These are phyloP conservation scores for Rynchops niger DNA, from an alignment of 2,113 vertebrate species.

Conservation along the genomic window DNA sequence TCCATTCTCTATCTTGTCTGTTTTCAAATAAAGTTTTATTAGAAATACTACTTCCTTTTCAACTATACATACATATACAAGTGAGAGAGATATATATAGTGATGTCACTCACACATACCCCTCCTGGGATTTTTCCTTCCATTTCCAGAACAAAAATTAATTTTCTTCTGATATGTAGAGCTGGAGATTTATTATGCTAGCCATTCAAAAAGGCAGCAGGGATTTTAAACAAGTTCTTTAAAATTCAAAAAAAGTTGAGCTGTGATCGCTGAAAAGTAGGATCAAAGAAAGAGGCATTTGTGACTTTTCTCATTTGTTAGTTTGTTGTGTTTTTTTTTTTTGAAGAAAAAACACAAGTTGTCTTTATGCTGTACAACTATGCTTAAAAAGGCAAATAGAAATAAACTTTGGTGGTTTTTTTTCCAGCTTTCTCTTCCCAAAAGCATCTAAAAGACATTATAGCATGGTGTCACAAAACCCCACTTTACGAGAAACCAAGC, in stretches of 20 bases:
- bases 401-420: neutral
- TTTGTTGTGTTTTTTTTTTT: neutral
- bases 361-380: neutral
- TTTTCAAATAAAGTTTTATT: neutral
- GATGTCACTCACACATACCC: neutral
- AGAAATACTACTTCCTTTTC: neutral
- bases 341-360: fast-evolving
- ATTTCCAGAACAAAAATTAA: neutral
- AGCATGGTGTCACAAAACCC: neutral
- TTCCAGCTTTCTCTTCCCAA: neutral
- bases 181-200: neutral
- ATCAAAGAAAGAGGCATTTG: neutral
- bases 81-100: fast-evolving
- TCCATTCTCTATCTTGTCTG: neutral
- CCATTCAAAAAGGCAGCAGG: neutral
- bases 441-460: neutral
- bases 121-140: neutral
- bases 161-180: neutral
- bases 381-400: neutral
- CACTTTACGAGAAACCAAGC: neutral
- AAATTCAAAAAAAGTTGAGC: neutral
- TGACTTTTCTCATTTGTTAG: neutral
- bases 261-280: neutral
- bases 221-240: neutral
- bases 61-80: too few relatives aligned